phyloP scores from a whole-genome alignment of 2,113 vertebrate genomes.

The Leucosticte australis region DNA sequence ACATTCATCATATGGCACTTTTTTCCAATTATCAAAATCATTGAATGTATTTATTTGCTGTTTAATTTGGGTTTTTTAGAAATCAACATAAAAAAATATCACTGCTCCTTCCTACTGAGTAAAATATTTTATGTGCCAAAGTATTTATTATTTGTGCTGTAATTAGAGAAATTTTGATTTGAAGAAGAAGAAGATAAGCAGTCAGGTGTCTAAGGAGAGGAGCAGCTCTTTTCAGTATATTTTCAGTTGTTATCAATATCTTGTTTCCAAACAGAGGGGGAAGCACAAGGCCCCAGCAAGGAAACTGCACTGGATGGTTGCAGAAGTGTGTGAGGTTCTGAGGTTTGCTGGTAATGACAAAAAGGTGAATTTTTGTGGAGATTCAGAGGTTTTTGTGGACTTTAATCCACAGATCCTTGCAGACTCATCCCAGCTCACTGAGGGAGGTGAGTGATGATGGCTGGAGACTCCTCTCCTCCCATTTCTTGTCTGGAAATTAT shows the following conservation, averaged over 20 bases:
- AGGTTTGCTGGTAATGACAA: background rate
- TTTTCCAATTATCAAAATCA: background rate
- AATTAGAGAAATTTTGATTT: background rate
- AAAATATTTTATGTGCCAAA: background rate
- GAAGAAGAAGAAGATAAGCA: background rate
- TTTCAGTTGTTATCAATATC: background rate
- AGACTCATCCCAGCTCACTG: background rate
- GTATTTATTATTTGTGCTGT: background rate
- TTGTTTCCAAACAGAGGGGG: background rate
- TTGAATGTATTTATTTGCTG: background rate
- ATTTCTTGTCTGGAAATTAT: background rate
- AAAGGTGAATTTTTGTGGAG: background rate
- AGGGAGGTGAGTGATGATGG: background rate
- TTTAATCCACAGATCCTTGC: background rate
- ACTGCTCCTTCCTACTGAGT: background rate
- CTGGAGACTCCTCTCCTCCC: background rate
- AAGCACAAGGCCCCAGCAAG: background rate
- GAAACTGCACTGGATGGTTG: background rate
- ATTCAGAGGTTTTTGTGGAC: background rate
- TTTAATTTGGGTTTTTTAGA: background rate
- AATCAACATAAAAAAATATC: background rate
- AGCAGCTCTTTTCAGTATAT: background rate
- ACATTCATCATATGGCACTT: background rate
- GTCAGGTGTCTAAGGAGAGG: background rate
- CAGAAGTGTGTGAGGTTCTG: background rate